These are phyloP conservation scores for Heliconius himera DNA, from an alignment of 1,140 invertebrate genomes.

Conservation along the genomic window DNA sequence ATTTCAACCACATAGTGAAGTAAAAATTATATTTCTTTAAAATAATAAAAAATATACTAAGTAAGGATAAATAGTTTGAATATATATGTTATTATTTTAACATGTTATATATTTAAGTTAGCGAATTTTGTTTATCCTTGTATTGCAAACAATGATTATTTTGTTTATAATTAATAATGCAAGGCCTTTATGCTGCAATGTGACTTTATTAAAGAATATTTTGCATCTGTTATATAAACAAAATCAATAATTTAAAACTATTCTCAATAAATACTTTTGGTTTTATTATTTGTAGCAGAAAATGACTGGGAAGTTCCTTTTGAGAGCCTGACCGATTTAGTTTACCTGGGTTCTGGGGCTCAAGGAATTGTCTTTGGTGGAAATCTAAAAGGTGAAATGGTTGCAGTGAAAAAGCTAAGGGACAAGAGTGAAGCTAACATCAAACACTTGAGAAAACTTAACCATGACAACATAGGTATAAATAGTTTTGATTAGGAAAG, in stretches of 20 bases:
- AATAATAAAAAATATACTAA: too few species aligned
- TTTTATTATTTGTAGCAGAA: slow-evolving; percentile 84
- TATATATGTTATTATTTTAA: neutral
- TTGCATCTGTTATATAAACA: neutral
- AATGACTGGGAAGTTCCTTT: slow-evolving; percentile 98
- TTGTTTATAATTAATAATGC: neutral
- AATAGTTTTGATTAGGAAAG: neutral
- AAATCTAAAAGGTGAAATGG: slow-evolving; percentile 89
- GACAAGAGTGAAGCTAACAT: slow-evolving; percentile 98
- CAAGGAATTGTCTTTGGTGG: slow-evolving; percentile 98
- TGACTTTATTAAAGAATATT: neutral
- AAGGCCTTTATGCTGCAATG: neutral
- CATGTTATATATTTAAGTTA: slow-evolving; percentile 1
- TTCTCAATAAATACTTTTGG: neutral
- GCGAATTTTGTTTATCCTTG: neutral
- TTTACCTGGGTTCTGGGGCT: slow-evolving; percentile 97
- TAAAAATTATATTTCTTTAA: too few species aligned
- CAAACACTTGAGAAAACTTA: slow-evolving; percentile 95
- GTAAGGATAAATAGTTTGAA: too few species aligned
- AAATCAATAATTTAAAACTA: neutral
- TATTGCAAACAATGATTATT: neutral
- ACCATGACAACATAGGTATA: slow-evolving; percentile 94
- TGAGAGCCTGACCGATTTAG: slow-evolving; percentile 94
- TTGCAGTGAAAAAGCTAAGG: slow-evolving; percentile 98
- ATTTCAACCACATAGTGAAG: too few species aligned